These are phyloP conservation scores for Ceryle rudis DNA, from an alignment of 2,797 vertebrate species.

Conservation along the genomic window DNA sequence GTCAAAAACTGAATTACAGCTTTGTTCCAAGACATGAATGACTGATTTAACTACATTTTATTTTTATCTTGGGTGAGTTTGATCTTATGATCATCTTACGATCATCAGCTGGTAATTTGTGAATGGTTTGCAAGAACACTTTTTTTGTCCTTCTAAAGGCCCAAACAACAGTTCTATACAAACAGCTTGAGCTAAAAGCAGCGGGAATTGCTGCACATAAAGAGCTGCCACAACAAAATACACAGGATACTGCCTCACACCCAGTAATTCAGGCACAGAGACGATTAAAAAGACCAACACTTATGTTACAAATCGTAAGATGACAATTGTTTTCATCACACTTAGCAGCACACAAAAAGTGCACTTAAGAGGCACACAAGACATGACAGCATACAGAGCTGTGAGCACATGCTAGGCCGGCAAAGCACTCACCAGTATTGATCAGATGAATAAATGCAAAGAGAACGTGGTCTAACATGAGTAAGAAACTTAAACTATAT, in stretches of 20 bases:
- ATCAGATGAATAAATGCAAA: neutral
- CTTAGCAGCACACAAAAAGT: neutral
- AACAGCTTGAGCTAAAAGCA: neutral
- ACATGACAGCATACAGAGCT: neutral
- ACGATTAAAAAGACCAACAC: neutral
- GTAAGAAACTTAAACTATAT: neutral
- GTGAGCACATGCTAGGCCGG: neutral
- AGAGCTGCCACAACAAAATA: neutral
- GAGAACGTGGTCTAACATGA: neutral
- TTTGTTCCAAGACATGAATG: constrained; percentile 24
- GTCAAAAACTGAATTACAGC: constrained; percentile 2
- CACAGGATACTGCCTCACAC: neutral
- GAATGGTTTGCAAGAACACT: neutral
- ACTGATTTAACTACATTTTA: neutral
- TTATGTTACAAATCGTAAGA: neutral
- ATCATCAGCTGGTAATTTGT: neutral
- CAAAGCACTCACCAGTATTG: neutral
- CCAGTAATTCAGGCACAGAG: neutral
- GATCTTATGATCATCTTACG: neutral
- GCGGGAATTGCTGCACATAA: neutral
- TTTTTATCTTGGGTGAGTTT: neutral
- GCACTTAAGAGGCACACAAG: neutral
- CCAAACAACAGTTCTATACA: neutral
- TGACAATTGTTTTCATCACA: neutral
- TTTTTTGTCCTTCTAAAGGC: neutral